These are phyloP conservation scores for Drosophila koepferae DNA, from an alignment of 2,888 invertebrate species.

Conservation along the genomic window DNA sequence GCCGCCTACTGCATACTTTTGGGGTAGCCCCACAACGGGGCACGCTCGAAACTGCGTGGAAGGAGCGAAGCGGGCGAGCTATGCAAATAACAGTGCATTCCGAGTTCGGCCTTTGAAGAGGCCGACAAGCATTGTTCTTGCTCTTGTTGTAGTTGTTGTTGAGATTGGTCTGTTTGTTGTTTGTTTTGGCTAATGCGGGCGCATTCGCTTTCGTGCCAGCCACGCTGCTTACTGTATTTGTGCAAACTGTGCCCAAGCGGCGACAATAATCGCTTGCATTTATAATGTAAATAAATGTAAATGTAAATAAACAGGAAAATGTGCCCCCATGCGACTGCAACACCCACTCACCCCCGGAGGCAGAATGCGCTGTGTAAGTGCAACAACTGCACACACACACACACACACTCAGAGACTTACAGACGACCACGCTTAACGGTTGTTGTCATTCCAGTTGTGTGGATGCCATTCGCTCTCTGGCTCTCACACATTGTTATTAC, in stretches of 20 bases:
- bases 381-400: constrained; percentile 34
- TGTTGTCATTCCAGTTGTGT: constrained; percentile 65
- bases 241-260: constrained; percentile 59
- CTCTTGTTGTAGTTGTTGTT: constrained; percentile 25
- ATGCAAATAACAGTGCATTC: constrained; percentile 66
- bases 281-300: constrained; percentile 71
- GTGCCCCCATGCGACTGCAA: constrained; percentile 52
- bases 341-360: constrained; percentile 36
- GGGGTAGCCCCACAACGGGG: constrained; percentile 41
- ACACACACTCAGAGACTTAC: background rate
- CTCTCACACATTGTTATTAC: constrained; percentile 16
- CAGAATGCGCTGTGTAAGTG: constrained; percentile 27
- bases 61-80: constrained; percentile 15
- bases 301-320: constrained; percentile 71
- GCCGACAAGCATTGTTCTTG: constrained; percentile 27
- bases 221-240: constrained; percentile 47
- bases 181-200: constrained; percentile 67
- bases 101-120: constrained; percentile 42
- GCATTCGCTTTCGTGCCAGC: constrained; percentile 27
- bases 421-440: constrained; percentile 46
- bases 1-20: constrained; percentile 71
- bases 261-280: constrained; percentile 66
- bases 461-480: constrained; percentile 43
- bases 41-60: background rate
- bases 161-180: constrained; percentile 38